Evolutionary conservation across 2,888 invertebrate species (phyloP).

Genomic region (Caenorhabditis doughertyi): DNA sequence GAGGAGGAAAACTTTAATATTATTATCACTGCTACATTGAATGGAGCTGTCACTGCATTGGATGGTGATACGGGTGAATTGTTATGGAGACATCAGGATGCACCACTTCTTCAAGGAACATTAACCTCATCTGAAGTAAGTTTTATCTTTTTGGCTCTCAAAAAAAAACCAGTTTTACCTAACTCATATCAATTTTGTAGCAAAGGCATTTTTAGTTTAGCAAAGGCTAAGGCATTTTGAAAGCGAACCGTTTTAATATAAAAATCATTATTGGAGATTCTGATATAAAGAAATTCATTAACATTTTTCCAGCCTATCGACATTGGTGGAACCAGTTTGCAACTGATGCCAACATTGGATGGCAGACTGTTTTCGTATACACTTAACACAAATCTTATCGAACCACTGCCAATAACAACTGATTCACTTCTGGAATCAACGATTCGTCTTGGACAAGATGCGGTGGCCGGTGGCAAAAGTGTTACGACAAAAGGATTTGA

Average conservation of each 20-base stretch:
- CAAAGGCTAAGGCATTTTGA: no score
- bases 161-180: no score
- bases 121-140: conserved; percentile 48
- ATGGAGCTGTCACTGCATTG: conserved; percentile 58
- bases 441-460: conserved; percentile 87
- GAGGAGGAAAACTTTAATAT: conserved; percentile 36
- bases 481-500: conserved; percentile 92
- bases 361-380: conserved; percentile 63
- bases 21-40: conserved; percentile 50
- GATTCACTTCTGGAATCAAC: conserved; percentile 66
- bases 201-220: no score
- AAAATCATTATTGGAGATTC: no score
- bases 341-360: conserved; percentile 64
- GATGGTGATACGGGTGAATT: conserved; percentile 58
- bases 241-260: no score
- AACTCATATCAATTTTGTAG: no score
- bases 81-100: conserved; percentile 53
- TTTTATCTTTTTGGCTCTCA: background rate
- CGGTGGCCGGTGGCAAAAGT: conserved; percentile 89
- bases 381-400: conserved; percentile 59
- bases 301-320: conserved; percentile 58
- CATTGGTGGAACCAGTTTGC: conserved; percentile 63
- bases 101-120: conserved; percentile 56
- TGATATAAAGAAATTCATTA: no score
- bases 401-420: conserved; percentile 61